These are phyloP conservation scores for Enteromius anoplus DNA, from an alignment of 2,797 vertebrate species.

Conservation along the genomic window DNA sequence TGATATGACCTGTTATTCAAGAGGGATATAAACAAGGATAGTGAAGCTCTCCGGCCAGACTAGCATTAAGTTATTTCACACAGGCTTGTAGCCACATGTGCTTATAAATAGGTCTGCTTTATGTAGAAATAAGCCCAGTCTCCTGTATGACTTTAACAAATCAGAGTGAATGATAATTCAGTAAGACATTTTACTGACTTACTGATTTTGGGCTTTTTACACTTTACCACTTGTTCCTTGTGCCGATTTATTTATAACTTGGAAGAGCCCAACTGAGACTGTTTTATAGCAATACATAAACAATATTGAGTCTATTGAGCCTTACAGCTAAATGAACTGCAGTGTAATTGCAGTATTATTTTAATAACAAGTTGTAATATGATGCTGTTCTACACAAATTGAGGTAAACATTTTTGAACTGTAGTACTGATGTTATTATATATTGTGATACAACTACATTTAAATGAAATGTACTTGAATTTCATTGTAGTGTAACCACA, in stretches of 20 bases:
- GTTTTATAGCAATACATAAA: conserved; percentile 1
- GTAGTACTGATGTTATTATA: background rate
- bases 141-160: background rate
- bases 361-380: background rate
- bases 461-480: too few relatives aligned
- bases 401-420: background rate
- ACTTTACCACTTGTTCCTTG: background rate
- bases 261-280: background rate
- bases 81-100: background rate
- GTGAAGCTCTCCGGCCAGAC: background rate
- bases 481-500: background rate
- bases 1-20: conserved; percentile 12
- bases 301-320: background rate
- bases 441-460: background rate
- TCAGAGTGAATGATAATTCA: background rate
- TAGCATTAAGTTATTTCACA: background rate
- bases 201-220: background rate
- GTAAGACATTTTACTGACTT: background rate
- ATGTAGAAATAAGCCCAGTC: background rate
- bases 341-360: background rate
- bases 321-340: too few relatives aligned
- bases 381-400: background rate
- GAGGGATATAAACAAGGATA: background rate
- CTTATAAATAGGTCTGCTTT: background rate
- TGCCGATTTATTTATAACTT: background rate